Evolutionary conservation across 2,113 vertebrate genomes (phyloP).

Genomic region (Terrapene triunguis): DNA sequence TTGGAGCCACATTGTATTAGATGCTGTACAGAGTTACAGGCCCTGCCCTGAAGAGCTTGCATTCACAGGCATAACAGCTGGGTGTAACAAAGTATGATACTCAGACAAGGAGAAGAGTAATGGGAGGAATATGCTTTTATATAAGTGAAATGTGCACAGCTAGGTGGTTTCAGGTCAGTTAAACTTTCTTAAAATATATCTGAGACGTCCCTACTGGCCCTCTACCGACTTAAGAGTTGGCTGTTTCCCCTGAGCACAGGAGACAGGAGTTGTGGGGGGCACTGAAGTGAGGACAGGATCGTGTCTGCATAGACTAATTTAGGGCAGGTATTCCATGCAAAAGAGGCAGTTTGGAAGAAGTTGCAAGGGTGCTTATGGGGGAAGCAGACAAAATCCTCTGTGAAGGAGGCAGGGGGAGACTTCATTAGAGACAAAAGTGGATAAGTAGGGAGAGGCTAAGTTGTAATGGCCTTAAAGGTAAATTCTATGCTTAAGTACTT

Average conservation of each 20-base stretch:
- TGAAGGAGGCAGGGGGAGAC: accelerated
- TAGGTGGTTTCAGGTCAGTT: neutral
- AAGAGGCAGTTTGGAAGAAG: neutral
- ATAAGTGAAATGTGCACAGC: neutral
- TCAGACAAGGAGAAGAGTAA: neutral
- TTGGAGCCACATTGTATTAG: neutral
- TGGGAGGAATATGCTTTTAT: accelerated
- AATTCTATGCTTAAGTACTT: neutral
- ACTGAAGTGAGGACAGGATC: accelerated
- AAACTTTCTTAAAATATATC: neutral
- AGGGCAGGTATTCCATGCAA: neutral
- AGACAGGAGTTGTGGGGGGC: neutral
- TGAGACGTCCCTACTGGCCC: neutral
- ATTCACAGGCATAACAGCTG: neutral
- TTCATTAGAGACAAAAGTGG: neutral
- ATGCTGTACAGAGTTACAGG: neutral
- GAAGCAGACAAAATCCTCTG: neutral
- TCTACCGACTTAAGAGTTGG: accelerated
- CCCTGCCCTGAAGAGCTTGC: neutral
- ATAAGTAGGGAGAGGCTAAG: accelerated
- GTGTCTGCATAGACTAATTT: accelerated
- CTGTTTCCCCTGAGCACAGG: accelerated
- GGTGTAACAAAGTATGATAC: neutral
- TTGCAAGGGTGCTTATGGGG: neutral
- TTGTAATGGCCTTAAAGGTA: accelerated